Conservation (phyloP, 2,888 invertebrate genomes). For the Patella pellucida region DNA sequence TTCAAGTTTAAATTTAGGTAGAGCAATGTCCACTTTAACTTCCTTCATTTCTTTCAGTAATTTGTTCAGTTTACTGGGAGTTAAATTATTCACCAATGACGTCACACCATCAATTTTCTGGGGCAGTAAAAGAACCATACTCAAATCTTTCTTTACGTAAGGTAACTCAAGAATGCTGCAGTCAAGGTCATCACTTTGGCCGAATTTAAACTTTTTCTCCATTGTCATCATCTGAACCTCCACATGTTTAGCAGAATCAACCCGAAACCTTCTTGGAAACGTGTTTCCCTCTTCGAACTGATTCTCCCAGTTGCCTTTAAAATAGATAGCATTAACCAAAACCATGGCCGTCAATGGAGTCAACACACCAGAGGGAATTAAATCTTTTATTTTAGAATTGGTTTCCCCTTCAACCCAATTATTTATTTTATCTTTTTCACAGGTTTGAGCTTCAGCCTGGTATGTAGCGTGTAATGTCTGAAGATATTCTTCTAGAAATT, state of each 20-base stretch:
- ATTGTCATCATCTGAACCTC: slow-evolving; percentile 80
- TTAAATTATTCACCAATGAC: slow-evolving; percentile 41
- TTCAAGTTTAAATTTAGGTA: slow-evolving; percentile 61
- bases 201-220: slow-evolving; percentile 77
- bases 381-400: slow-evolving; percentile 83
- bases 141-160: slow-evolving; percentile 73
- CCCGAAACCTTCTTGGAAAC: not conserved
- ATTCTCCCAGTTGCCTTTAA: slow-evolving; percentile 71
- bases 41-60: slow-evolving; percentile 8
- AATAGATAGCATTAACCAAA: slow-evolving; percentile 73
- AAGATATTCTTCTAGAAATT: slow-evolving; percentile 49
- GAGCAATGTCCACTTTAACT: slow-evolving; percentile 11
- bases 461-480: slow-evolving; percentile 39
- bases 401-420: slow-evolving; percentile 86
- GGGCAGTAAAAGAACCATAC: slow-evolving; percentile 64
- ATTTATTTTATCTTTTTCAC: slow-evolving; percentile 77
- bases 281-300: slow-evolving; percentile 72
- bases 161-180: slow-evolving; percentile 83
- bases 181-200: slow-evolving; percentile 75
- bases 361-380: slow-evolving; percentile 77
- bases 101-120: slow-evolving; percentile 48
- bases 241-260: slow-evolving; percentile 14
- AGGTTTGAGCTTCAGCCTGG: slow-evolving; percentile 56
- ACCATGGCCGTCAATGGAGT: slow-evolving; percentile 64
- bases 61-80: slow-evolving; percentile 13